phyloP scores from a whole-genome alignment of 2,797 vertebrate genomes.

The Halcyon smyrnensis region DNA sequence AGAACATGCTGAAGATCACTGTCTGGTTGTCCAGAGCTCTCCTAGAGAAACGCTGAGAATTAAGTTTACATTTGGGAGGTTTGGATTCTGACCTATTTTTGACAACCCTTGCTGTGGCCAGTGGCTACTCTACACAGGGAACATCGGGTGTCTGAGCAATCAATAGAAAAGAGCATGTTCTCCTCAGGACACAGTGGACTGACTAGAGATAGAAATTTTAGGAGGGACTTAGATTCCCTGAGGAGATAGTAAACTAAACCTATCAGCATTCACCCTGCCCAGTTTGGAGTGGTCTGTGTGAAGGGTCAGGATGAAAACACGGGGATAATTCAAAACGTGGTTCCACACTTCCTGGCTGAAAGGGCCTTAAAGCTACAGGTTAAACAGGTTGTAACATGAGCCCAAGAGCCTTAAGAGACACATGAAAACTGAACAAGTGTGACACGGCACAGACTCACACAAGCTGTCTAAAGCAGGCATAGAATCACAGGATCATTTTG shows the following conservation, averaged over 20 bases:
- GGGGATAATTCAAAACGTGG: rapidly evolving
- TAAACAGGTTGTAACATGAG: background rate
- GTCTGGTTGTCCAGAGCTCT: background rate
- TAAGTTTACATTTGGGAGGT: background rate
- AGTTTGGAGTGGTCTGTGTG: background rate
- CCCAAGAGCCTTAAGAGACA: background rate
- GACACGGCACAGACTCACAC: background rate
- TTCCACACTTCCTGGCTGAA: background rate
- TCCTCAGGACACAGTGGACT: background rate
- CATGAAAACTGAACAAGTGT: background rate
- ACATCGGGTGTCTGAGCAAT: rapidly evolving
- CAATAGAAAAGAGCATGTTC: background rate
- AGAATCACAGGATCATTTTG: too few species aligned
- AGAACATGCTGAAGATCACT: background rate
- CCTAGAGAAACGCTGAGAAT: background rate
- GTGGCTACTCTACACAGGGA: rapidly evolving
- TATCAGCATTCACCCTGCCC: background rate
- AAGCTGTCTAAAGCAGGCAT: rapidly evolving
- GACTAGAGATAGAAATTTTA: background rate
- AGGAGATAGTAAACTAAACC: background rate
- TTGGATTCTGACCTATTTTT: background rate
- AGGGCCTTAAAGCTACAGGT: background rate
- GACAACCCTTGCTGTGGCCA: background rate
- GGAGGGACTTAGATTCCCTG: background rate
- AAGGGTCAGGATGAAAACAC: background rate